Evolutionary conservation across 2,113 vertebrate species (phyloP).

Genomic region (Psammodynastes pulverulentus): DNA sequence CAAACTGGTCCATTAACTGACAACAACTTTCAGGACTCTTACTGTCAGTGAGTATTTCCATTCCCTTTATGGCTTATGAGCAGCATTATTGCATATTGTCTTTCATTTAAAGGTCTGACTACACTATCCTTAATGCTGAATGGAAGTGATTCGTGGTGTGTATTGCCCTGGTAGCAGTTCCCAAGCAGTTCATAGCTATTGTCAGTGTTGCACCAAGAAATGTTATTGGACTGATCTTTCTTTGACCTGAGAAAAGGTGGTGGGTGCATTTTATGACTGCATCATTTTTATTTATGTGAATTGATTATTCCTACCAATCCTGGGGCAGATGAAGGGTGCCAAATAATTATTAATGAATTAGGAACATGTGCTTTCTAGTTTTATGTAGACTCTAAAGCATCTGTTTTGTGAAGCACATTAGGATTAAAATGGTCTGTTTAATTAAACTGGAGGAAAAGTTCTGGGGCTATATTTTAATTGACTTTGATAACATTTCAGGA

Average conservation of each 20-base stretch:
- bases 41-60: not conserved
- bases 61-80: not conserved
- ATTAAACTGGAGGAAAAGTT: slow-evolving; percentile 25
- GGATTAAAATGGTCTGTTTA: slow-evolving; percentile 2
- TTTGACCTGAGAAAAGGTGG: not conserved
- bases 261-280: not conserved
- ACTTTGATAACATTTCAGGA: not conserved
- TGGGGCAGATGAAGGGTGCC: not conserved
- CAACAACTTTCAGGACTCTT: not conserved
- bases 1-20: not conserved
- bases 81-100: not conserved
- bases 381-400: not conserved
- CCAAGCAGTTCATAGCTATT: not conserved
- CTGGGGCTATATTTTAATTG: slow-evolving; percentile 30
- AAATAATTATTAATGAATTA: slow-evolving; percentile 6
- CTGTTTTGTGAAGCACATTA: not conserved
- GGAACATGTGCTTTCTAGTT: not conserved
- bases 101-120: not conserved
- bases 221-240: not conserved
- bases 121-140: not conserved
- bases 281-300: not conserved
- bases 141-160: not conserved
- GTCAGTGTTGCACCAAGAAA: not conserved
- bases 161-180: not conserved
- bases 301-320: not conserved